These are phyloP conservation scores for Sebastiscus albofasciatus DNA, from an alignment of 2,797 vertebrate species.

Conservation along the genomic window DNA sequence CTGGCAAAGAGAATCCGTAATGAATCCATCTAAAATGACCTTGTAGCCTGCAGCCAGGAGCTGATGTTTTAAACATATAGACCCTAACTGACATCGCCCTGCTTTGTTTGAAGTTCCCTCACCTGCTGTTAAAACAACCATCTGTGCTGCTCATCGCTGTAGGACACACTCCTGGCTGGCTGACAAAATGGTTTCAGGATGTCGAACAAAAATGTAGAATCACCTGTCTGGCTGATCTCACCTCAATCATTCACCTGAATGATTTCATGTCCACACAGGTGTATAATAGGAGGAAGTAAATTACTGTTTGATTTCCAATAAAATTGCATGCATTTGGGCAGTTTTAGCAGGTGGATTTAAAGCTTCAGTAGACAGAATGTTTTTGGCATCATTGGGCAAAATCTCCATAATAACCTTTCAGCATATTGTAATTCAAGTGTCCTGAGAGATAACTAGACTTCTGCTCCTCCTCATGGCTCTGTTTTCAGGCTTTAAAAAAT, in stretches of 20 bases:
- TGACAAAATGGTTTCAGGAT: conserved; percentile 49
- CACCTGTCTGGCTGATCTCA: background rate
- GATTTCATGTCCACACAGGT: background rate
- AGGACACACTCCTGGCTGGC: conserved; percentile 49
- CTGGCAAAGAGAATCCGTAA: conserved; percentile 57
- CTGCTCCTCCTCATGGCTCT: too few relatives aligned
- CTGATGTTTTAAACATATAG: conserved; percentile 71
- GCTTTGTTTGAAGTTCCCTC: conserved; percentile 63
- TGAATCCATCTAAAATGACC: conserved; percentile 56
- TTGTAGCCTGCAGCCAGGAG: conserved; percentile 52
- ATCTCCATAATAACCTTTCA: too few relatives aligned
- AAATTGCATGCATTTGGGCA: background rate
- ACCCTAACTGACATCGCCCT: conserved; percentile 50
- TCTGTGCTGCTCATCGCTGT: conserved; percentile 63
- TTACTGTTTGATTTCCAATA: background rate
- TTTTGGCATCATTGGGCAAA: too few relatives aligned
- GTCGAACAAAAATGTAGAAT: conserved; percentile 24
- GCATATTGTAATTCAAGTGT: too few relatives aligned
- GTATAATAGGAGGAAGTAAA: background rate
- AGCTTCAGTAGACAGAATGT: too few relatives aligned
- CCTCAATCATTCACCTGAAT: background rate
- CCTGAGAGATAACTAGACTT: too few relatives aligned
- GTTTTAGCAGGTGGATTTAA: background rate
- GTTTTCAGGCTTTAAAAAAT: too few relatives aligned
- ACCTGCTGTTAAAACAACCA: conserved; percentile 76